Evolutionary conservation across 2,888 invertebrate species (phyloP), one percentile per base, ranked within the genome.

Genomic region (Dasypogon diadema): DNA sequence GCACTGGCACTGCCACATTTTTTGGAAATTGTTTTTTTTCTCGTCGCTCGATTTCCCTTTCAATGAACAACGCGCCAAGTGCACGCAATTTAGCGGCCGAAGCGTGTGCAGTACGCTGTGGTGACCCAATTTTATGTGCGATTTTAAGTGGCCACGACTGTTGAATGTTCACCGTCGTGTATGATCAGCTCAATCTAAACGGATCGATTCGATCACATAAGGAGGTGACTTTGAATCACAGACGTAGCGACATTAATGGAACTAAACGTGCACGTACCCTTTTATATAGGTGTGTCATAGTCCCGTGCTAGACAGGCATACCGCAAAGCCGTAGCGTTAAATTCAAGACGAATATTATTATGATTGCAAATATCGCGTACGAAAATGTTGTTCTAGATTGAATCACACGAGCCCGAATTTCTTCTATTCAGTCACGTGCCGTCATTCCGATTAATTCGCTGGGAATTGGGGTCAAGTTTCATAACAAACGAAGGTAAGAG

Each of bases 381-480:
- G n/a, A n/a, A n/a, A n/a, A n/a, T n/a, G n/a, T n/a, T n/a, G n/a
- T n/a, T n/a, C n/a, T n/a, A n/a, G n/a, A n/a, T n/a, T n/a, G n/a
- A n/a, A 30, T 30, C 30, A 30, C 3, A 30, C 30, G 30, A 30
- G 30, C 30, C 51, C 18, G 21, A 51, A 51, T 51, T 21, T 21
- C 16, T 21, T 21, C 16, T 21, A 5, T 18, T 16, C 51, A 48
- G 48, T 51, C 51, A 51, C 51, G 51, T 51, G 51, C 18, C 18
- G 51, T 18, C 2, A 18, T 21, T 51, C 3, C 4, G 12, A 12
- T 6, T 2, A 12, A n/a, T 2, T 10, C 2, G 51, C 51, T 14
- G 12, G 6, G 3, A 51, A 51, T 51, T 51, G 18, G 12, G 51
- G 51, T 51, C 51, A 51, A 51, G 51, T 51, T 51, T 51, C 51